These are phyloP conservation scores for Ceratoteleas bidentatus DNA, from an alignment of 1,140 invertebrate genomes.

Conservation along the genomic window DNA sequence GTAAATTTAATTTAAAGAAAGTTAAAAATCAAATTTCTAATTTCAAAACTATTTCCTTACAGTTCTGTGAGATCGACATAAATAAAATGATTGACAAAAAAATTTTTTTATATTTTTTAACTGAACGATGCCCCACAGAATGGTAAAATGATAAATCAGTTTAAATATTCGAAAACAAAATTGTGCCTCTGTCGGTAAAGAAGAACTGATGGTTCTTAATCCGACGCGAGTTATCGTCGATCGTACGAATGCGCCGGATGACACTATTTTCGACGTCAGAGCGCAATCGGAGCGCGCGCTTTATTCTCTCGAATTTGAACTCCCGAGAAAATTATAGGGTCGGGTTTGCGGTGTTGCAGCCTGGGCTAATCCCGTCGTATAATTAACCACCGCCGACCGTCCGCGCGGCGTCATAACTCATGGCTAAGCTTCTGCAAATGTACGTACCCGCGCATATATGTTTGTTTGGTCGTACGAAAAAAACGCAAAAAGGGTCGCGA, in stretches of 20 bases:
- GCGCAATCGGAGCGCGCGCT: conserved; percentile 66
- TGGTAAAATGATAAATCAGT: too few species aligned
- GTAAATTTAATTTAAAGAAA: too few species aligned
- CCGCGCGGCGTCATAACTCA: conserved; percentile 71
- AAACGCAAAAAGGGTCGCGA: conserved; percentile 12
- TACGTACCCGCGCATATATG: conserved; percentile 35
- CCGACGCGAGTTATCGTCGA: conserved; percentile 50
- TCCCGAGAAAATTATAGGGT: conserved; percentile 78
- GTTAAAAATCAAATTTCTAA: too few species aligned
- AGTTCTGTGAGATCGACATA: too few species aligned
- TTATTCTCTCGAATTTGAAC: conserved; percentile 76
- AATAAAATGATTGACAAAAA: too few species aligned
- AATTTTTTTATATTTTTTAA: too few species aligned
- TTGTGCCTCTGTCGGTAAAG: too few species aligned
- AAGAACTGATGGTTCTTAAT: conserved; percentile 22
- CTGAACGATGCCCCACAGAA: too few species aligned
- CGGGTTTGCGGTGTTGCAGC: conserved; percentile 71
- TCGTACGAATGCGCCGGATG: conserved; percentile 42
- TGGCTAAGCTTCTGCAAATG: conserved; percentile 71
- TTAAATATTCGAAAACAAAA: too few species aligned
- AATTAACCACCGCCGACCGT: conserved; percentile 77
- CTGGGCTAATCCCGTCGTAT: conserved; percentile 77
- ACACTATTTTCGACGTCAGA: conserved; percentile 58
- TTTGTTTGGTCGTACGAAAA: conserved; percentile 25
- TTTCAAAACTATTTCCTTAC: too few species aligned